Base-by-base conservation (phyloP, 2,888 invertebrate species). In the Chironomus tentans region DNA sequence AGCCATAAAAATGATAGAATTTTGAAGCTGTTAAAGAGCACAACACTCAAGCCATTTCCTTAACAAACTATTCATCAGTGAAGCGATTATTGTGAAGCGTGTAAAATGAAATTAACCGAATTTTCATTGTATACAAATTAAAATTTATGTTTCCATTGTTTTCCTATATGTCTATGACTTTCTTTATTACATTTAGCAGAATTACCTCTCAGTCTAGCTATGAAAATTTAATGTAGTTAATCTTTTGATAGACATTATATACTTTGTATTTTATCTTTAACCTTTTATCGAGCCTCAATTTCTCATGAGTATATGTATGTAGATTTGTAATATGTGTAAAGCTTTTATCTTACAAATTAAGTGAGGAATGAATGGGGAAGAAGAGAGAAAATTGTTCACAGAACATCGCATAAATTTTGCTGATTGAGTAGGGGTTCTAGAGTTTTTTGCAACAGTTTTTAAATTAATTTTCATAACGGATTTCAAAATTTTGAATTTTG, bases 81-180 rank as follows among this genome's bases (percentile, higher is more conserved):
- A 24, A 18, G 70, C 65, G 65, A 46, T 13, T 69, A 61, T 56
- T 56, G n/a, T 28, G 15, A 71, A 73, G 73, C 73, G 73, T 73
- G 73, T 73, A 62, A 65, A 71, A 73, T 65, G 62, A 50, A 73
- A 73, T 73, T 73, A 73, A 38, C 73, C 62, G 73, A 73, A 47
- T 56, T 73, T 73, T 73, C 73, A 73, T 73, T 73, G 73, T 73
- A 15, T 73, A 62, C n/a, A 73, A 73, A 73, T 73, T 73, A 73
- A 73, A 73, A 73, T 73, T 73, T 73, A 73, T 73, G 62, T 65
- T 73, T 62, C 73, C 65, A 73, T 73, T 73, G 73, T 73, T 46
- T 65, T 47, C 13, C 22, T 15, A 24, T 65, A 15, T 48, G 13
- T 21, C 15, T 21, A 24, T 13, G 72, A 38, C 73, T 73, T 61